Conservation (phyloP, 2,113 vertebrate genomes). For the Oryzias curvinotus region DNA sequence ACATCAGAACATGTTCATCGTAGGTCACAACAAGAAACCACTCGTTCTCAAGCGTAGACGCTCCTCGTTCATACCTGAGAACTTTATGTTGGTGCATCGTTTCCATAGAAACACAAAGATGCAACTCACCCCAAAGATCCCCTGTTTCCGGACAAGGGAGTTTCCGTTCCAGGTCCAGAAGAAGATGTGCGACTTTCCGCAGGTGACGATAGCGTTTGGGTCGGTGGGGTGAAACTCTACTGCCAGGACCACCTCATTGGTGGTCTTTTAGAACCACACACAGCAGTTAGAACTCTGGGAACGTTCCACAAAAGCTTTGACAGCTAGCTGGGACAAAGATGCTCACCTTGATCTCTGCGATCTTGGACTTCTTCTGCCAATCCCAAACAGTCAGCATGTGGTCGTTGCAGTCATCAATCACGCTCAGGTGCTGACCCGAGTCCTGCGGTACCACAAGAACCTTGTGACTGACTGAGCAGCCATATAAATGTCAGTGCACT, state of each 20-base stretch:
- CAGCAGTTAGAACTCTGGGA: background rate
- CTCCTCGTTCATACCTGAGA: too few species aligned
- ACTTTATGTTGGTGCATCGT: too few species aligned
- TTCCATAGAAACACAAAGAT: background rate
- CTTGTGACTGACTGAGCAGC: background rate
- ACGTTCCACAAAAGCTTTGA: too few species aligned
- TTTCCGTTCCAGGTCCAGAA: constrained; percentile 97
- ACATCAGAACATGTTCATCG: too few species aligned
- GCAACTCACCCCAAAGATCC: constrained; percentile 92
- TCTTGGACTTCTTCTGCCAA: constrained; percentile 93
- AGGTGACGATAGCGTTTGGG: constrained; percentile 91
- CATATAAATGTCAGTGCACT: background rate
- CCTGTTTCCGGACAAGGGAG: constrained; percentile 93
- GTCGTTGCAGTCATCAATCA: constrained; percentile 96
- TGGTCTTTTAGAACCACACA: constrained; percentile 43
- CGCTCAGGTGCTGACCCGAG: constrained; percentile 90
- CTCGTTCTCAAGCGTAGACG: too few species aligned
- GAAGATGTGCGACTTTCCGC: constrained; percentile 98
- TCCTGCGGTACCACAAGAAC: constrained; percentile 75
- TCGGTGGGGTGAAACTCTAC: constrained; percentile 97
- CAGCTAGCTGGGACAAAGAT: background rate
- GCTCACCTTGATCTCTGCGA: constrained; percentile 95
- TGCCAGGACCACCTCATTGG: constrained; percentile 87
- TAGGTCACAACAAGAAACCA: too few species aligned
- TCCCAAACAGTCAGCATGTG: constrained; percentile 99